A percentile compares a stretch with the other conserved stretches of the same genome.
These are phyloP conservation scores for Bothrops alternatus DNA, from an alignment of 2,797 vertebrate genomes.

Conservation along the genomic window DNA sequence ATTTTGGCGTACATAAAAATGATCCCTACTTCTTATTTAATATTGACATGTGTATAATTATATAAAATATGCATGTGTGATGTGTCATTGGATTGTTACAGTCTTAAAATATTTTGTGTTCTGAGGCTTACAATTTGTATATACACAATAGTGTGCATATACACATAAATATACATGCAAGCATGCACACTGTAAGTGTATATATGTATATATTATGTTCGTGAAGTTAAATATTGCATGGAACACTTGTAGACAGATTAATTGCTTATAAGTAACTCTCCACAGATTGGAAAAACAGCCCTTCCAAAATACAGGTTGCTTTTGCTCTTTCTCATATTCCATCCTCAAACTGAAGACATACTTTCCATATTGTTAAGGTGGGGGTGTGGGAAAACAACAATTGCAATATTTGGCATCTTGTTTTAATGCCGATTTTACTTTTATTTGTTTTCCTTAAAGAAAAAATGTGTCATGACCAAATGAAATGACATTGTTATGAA, in stretches of 20 bases:
- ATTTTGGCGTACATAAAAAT: neutral
- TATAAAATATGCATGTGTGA: conserved; percentile 18
- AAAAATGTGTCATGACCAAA: neutral
- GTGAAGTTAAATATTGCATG: conserved; percentile 59
- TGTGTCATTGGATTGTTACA: conserved; percentile 21
- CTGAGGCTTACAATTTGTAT: conserved; percentile 37
- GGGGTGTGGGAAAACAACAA: neutral
- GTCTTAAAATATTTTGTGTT: conserved; percentile 39
- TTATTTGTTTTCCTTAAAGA: neutral
- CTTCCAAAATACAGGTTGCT: conserved; percentile 7
- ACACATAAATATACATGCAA: conserved; percentile 56
- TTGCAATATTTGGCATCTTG: conserved; percentile 23
- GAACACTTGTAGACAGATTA: conserved; percentile 22
- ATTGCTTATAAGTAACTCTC: neutral
- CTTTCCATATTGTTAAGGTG: neutral
- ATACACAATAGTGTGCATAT: conserved; percentile 18
- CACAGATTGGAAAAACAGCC: neutral
- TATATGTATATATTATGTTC: conserved; percentile 55
- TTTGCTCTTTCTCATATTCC: neutral
- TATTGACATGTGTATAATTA: neutral
- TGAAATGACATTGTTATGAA: fast-evolving
- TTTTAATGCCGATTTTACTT: conserved; percentile 28
- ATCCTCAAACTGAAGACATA: neutral
- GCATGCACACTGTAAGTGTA: conserved; percentile 52
- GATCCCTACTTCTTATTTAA: neutral